These are phyloP conservation scores for Euthynnus affinis DNA, from an alignment of 2,797 vertebrate genomes.

Conservation along the genomic window DNA sequence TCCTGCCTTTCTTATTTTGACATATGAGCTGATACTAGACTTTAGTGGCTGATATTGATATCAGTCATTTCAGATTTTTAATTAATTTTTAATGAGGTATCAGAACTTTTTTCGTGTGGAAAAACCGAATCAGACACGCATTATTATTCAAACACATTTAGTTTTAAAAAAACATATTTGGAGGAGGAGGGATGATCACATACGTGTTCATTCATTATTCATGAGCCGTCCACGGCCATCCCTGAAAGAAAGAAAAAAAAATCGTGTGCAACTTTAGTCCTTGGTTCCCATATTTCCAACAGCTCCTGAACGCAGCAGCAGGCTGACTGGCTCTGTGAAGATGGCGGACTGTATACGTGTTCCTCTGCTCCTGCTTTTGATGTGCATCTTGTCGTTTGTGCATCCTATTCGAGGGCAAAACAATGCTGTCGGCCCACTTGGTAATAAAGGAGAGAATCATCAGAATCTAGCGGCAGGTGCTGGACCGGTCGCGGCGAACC, in stretches of 20 bases:
- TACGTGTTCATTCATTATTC: constrained; percentile 40
- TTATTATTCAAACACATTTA: no score
- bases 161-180: no score
- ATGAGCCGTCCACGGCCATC: constrained; percentile 25
- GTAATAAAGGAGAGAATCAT: constrained; percentile 30
- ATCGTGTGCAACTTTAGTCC: constrained; percentile 30
- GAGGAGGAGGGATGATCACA: neutral
- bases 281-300: constrained; percentile 38
- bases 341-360: constrained; percentile 98
- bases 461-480: constrained; percentile 56
- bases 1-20: no score
- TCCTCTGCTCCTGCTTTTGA: constrained; percentile 86
- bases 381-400: constrained; percentile 78
- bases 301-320: constrained; percentile 68
- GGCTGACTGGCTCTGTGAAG: constrained; percentile 85
- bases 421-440: constrained; percentile 17
- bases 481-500: constrained; percentile 51
- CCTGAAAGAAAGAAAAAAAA: neutral
- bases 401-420: constrained; percentile 40
- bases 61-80: no score
- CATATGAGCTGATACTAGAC: no score
- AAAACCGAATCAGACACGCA: no score
- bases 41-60: no score
- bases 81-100: no score
- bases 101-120: no score